Percentiles rank a stretch among this genome's conserved stretches.
Evolutionary conservation across 1,140 invertebrate genomes (phyloP).

Genomic region (Meteorus sp.): DNA sequence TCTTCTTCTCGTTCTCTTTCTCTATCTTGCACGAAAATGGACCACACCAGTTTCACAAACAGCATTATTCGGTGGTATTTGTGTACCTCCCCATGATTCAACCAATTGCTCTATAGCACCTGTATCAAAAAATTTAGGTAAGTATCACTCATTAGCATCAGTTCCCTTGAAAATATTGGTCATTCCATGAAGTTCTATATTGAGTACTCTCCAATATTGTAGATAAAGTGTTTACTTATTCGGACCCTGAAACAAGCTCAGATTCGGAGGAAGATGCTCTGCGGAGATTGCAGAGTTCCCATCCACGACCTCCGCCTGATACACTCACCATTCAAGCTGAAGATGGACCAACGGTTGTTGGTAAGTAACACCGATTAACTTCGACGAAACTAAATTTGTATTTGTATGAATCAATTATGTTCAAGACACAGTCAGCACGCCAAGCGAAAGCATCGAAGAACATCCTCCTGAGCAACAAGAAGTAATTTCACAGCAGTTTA

Average conservation of each 20-base stretch:
- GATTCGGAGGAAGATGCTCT: slow-evolving; percentile 78
- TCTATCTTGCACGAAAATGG: slow-evolving; percentile 79
- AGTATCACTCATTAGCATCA: too few relatives aligned
- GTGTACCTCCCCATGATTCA: slow-evolving; percentile 55
- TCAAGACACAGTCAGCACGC: slow-evolving; percentile 41
- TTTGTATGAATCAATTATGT: slow-evolving; percentile 1
- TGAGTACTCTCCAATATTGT: slow-evolving; percentile 18
- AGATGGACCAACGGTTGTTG: slow-evolving; percentile 46
- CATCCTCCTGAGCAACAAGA: slow-evolving; percentile 49
- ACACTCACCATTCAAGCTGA: slow-evolving; percentile 55
- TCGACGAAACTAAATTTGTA: too few relatives aligned
- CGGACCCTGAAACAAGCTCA: slow-evolving; percentile 67
- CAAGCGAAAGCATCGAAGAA: slow-evolving; percentile 44
- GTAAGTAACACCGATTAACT: slow-evolving; percentile 24
- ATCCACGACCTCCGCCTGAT: slow-evolving; percentile 49
- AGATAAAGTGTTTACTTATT: slow-evolving; percentile 51
- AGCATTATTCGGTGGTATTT: slow-evolving; percentile 55
- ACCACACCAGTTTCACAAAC: slow-evolving; percentile 58
- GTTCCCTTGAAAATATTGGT: too few relatives aligned
- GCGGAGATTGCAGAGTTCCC: slow-evolving; percentile 61
- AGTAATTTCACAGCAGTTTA: too few relatives aligned
- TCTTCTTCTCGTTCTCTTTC: slow-evolving; percentile 74
- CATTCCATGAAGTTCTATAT: too few relatives aligned
- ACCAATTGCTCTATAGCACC: slow-evolving; percentile 49
- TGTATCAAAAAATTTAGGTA: slow-evolving; percentile 53